Evolutionary conservation across 2,888 invertebrate genomes (phyloP).

Genomic region (Seira ritae): DNA sequence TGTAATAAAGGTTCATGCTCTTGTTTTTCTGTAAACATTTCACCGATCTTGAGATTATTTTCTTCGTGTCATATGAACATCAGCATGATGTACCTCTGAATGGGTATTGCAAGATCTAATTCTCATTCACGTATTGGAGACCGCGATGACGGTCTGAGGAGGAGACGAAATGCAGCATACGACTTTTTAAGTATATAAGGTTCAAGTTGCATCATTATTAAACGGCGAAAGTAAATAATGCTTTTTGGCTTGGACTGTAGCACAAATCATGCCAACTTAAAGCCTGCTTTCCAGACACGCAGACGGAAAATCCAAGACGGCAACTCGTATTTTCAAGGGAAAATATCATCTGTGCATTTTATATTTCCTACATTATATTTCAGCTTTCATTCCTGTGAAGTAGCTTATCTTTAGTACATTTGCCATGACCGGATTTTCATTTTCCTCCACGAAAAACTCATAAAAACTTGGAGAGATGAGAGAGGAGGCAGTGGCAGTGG

Average conservation of each 20-base stretch:
- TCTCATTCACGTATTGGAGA: too few relatives aligned
- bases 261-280: neutral
- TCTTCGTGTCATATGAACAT: too few relatives aligned
- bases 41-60: too few relatives aligned
- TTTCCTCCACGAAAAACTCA: constrained; percentile 52
- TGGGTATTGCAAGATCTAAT: too few relatives aligned
- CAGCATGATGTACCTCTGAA: too few relatives aligned
- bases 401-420: constrained; percentile 60
- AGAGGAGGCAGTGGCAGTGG: constrained; percentile 22
- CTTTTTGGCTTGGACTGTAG: neutral
- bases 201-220: neutral
- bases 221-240: constrained; percentile 16
- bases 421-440: constrained; percentile 60
- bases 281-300: constrained; percentile 32
- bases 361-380: constrained; percentile 6
- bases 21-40: too few relatives aligned
- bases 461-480: constrained; percentile 53
- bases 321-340: neutral
- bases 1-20: too few relatives aligned
- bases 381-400: neutral
- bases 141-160: too few relatives aligned
- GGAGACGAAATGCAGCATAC: too few relatives aligned
- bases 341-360: constrained; percentile 2
- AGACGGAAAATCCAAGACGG: constrained; percentile 38
- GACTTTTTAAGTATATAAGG: constrained; percentile 14